Conservation (phyloP, 2,797 vertebrate genomes). For the Paedocypris micromegethes region DNA sequence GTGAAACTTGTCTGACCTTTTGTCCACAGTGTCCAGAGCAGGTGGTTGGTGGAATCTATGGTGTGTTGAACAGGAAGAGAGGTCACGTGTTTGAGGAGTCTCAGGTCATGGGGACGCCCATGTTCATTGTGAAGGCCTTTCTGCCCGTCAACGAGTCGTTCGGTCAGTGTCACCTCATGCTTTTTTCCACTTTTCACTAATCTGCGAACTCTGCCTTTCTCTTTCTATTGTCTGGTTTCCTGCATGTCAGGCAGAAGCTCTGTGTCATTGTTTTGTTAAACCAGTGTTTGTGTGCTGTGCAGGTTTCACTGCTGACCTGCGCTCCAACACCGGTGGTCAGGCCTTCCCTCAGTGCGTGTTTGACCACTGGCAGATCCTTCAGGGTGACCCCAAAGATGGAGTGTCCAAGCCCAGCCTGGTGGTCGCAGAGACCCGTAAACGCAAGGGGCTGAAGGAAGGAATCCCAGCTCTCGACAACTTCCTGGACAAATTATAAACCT, state of each 20-base stretch:
- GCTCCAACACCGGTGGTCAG: constrained; percentile 88
- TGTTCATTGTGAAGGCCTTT: constrained; percentile 88
- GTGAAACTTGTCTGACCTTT: not conserved
- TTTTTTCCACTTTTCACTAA: no score
- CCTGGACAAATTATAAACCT: constrained; percentile 83
- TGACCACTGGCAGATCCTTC: constrained; percentile 92
- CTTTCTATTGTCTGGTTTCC: no score
- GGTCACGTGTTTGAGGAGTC: constrained; percentile 88
- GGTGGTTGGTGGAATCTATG: constrained; percentile 87
- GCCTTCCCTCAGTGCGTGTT: constrained; percentile 96
- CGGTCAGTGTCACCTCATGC: constrained; percentile 61
- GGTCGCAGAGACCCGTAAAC: constrained; percentile 81
- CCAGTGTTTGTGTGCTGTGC: not conserved
- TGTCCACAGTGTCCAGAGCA: constrained; percentile 75
- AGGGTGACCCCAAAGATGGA: constrained; percentile 75
- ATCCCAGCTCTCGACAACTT: constrained; percentile 87
- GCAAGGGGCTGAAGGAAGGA: constrained; percentile 91
- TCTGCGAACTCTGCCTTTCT: no score
- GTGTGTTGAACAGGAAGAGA: constrained; percentile 87
- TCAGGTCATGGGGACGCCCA: constrained; percentile 80
- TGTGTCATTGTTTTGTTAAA: no score
- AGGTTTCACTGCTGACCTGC: constrained; percentile 92
- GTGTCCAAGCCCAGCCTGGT: constrained; percentile 68
- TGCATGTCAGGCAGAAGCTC: no score
- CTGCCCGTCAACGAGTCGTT: constrained; percentile 96